Evolutionary conservation across 2,888 invertebrate genomes (phyloP), one percentile per base, ranked within the genome.

Genomic region (Linnaemya vulpina): DNA sequence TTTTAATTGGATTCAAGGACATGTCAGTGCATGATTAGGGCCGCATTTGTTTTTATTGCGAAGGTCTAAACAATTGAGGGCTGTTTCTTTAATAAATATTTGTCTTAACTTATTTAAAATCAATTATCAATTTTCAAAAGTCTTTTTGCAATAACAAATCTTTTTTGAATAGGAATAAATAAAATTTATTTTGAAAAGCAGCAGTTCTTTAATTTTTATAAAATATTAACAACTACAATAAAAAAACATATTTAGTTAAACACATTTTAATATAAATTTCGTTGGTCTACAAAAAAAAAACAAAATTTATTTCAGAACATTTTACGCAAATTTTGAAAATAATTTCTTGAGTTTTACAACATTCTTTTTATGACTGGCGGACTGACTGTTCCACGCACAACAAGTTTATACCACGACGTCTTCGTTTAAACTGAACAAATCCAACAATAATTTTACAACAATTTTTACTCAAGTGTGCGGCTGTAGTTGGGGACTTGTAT

Each of bases 381-480:
- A 25, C 8, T 25, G 38, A 8, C 7, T 20, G 38, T 7, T 38
- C 8, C n/a, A 25, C 8, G n/a, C 20, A 17, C 1, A 43, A 65
- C 82, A 82, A 85, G 82, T 82, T 79, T 38, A 79, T 49, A 67
- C 60, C 71, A 75, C 85, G 82, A 67, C 82, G 82, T 55, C 70
- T 75, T 62, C 20, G 71, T 62, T 79, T 67, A 46, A 73, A 85
- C 82, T 85, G 62, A 84, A n/a, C n/a, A 80, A 68, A n/a, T 15
- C 9, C 53, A 71, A 79, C 62, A 75, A 53, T 74, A 49, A 78
- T 63, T 58, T 53, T 75, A 74, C 62, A 70, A 46, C 43, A 75
- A 68, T 75, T 49, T 84, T 83, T 71, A 68, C 71, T 65, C 62
- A 25, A 62, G 55, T 55, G 46, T 40, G 70, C 35, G 5, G 55